These are phyloP conservation scores for Diachasma alloeum DNA, from an alignment of 1,140 invertebrate genomes.

Conservation along the genomic window DNA sequence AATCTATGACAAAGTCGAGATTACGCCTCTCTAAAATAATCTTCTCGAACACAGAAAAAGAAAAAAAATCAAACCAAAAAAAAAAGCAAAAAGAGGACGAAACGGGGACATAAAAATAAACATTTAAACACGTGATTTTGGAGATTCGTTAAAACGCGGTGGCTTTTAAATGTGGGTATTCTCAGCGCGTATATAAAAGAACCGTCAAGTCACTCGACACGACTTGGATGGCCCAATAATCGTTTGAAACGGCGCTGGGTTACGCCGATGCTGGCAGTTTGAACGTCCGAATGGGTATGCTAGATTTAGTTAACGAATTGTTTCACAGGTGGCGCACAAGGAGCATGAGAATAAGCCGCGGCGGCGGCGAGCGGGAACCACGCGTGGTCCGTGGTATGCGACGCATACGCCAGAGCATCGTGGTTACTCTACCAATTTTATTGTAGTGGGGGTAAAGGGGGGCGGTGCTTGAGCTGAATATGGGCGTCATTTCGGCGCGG, in stretches of 20 bases:
- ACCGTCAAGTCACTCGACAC: conserved; percentile 5
- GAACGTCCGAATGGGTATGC: conserved; percentile 62
- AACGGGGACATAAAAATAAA: neutral
- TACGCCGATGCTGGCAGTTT: conserved; percentile 61
- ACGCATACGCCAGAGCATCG: conserved; percentile 19
- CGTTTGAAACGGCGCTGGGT: conserved; percentile 34
- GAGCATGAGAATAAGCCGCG: conserved; percentile 34
- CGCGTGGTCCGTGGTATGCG: conserved; percentile 25
- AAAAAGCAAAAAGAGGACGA: neutral
- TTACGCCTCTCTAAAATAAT: neutral
- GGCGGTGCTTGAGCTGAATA: conserved; percentile 51
- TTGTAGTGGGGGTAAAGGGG: conserved; percentile 43
- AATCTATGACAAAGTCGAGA: neutral
- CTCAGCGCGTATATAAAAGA: conserved; percentile 2
- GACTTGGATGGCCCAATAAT: conserved; percentile 36
- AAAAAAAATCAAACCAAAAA: neutral
- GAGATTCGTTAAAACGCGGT: neutral
- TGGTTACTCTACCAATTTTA: neutral
- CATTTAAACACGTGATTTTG: neutral
- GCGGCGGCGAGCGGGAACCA: conserved; percentile 25
- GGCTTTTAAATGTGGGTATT: neutral
- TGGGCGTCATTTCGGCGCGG: conserved; percentile 57
- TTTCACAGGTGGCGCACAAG: conserved; percentile 58
- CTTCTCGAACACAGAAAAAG: neutral
- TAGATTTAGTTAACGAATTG: conserved; percentile 47